phyloP scores from a whole-genome alignment of 2,797 vertebrate species.

The Limosa lapponica region DNA sequence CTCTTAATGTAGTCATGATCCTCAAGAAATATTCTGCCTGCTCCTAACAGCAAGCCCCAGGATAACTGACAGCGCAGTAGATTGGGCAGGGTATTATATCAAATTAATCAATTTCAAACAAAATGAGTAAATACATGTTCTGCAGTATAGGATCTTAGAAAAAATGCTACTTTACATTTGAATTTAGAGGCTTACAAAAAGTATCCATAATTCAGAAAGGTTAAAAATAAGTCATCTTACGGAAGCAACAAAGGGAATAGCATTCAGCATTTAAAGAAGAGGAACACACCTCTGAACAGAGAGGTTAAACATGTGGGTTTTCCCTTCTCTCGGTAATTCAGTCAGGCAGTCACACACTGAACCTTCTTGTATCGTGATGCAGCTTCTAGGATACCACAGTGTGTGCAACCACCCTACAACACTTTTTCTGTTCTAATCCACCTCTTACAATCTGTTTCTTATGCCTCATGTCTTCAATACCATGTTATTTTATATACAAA shows the following conservation, averaged over 20 bases:
- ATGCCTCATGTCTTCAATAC: not conserved
- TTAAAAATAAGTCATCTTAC: not conserved
- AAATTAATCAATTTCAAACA: not conserved
- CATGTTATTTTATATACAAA: not conserved
- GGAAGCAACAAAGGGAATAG: not conserved
- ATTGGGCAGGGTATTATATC: not conserved
- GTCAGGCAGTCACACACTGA: not conserved
- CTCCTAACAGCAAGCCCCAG: not conserved
- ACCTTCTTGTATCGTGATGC: not conserved
- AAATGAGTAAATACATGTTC: not conserved
- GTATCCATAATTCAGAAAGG: not conserved
- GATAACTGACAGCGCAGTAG: not conserved
- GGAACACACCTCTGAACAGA: not conserved
- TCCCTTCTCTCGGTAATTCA: not conserved
- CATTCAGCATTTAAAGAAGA: not conserved
- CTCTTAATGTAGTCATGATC: not conserved
- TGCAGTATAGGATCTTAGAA: not conserved
- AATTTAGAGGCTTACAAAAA: not conserved
- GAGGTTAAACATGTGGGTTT: not conserved
- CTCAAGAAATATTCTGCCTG: not conserved
- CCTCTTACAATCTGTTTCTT: not conserved
- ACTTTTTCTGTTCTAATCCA: not conserved
- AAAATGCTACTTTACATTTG: not conserved
- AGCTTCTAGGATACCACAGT: not conserved
- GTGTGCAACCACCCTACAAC: not conserved